Percentiles rank a stretch among this genome's conserved stretches.
phyloP scores from a whole-genome alignment of 2,888 invertebrate species.

The Ectemnius lituratus region DNA sequence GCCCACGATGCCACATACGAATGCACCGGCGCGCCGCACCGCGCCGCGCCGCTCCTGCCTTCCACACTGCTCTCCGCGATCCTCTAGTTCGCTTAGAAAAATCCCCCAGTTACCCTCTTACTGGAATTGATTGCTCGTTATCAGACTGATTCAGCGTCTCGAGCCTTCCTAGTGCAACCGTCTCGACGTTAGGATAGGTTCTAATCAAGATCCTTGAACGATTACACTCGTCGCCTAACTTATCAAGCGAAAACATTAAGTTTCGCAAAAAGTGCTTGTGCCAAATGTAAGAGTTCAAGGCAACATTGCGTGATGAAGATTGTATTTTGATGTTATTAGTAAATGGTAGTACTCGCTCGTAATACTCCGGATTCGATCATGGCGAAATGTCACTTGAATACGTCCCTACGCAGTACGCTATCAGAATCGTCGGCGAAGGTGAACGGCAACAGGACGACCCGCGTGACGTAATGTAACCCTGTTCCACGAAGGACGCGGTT shows the following conservation, averaged over 20 bases:
- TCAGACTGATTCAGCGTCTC: neutral
- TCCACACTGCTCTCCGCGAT: slow-evolving; percentile 24
- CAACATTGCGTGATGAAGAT: slow-evolving; percentile 18
- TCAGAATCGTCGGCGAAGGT: neutral
- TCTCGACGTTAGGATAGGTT: slow-evolving; percentile 3
- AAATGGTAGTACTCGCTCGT: neutral
- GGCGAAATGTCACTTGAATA: neutral
- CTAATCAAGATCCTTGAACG: slow-evolving; percentile 3
- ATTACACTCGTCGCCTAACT: neutral
- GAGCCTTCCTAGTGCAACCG: slow-evolving; percentile 9
- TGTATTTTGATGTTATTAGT: neutral
- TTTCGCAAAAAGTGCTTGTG: slow-evolving; percentile 24
- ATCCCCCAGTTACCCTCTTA: neutral
- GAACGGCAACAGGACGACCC: slow-evolving; percentile 22
- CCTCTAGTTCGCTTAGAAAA: slow-evolving; percentile 53
- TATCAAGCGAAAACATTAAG: neutral
- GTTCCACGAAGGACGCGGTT: slow-evolving; percentile 60
- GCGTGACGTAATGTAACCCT: slow-evolving; percentile 60
- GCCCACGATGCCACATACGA: slow-evolving; percentile 67
- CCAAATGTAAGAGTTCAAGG: slow-evolving; percentile 49
- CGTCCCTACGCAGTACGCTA: neutral
- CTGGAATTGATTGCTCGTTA: neutral
- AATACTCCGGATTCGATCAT: neutral
- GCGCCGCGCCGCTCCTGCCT: slow-evolving; percentile 9
- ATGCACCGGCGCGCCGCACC: slow-evolving; percentile 51